These are phyloP conservation scores for Callyntrura guangdongensis DNA, from an alignment of 2,888 invertebrate species.

Conservation along the genomic window DNA sequence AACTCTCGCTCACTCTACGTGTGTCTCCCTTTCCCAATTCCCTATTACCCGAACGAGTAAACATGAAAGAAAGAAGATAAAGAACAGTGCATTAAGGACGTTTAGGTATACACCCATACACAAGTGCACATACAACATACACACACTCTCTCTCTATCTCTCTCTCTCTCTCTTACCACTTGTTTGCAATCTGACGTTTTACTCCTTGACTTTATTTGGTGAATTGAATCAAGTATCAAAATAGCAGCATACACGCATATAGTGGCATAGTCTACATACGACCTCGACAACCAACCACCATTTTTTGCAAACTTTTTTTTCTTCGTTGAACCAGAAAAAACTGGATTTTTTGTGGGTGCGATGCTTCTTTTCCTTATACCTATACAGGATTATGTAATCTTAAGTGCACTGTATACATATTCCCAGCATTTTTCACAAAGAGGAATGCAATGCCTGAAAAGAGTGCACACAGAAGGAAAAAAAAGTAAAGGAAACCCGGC, in stretches of 20 bases:
- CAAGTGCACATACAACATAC: background rate
- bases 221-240: background rate
- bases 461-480: conserved; percentile 24
- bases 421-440: background rate
- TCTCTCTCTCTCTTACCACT: background rate
- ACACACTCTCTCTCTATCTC: too few species aligned
- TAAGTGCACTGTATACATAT: too few species aligned
- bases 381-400: background rate
- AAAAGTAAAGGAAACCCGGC: background rate
- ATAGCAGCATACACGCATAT: too few species aligned
- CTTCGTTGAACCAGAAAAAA: conserved; percentile 5
- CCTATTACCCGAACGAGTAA: conserved; percentile 2
- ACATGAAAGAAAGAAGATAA: conserved; percentile 8
- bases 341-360: background rate
- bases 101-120: background rate
- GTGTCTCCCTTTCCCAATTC: too few species aligned
- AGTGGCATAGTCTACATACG: background rate
- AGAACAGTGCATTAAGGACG: background rate
- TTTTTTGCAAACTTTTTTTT: background rate
- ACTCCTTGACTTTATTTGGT: background rate
- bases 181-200: background rate
- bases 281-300: background rate
- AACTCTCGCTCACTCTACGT: too few species aligned
- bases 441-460: conserved; percentile 14
- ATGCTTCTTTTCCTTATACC: background rate